Percentiles rank a stretch among this genome's conserved stretches.
phyloP scores from a whole-genome alignment of 2,113 vertebrate genomes.

The Eleginops maclovinus region DNA sequence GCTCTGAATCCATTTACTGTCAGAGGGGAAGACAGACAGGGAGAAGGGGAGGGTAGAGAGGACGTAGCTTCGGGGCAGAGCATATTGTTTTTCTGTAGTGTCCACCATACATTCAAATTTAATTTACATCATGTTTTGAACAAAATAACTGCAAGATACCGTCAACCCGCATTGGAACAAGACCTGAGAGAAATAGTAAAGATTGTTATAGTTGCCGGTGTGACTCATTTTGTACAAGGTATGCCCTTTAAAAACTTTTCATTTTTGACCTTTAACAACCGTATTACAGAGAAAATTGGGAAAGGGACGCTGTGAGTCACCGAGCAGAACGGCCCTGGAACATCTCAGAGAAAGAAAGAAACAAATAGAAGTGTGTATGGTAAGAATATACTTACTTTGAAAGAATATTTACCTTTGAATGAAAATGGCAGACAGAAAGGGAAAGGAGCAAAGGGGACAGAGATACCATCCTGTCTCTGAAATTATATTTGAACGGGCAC shows the following conservation, averaged over 20 bases:
- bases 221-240: constrained; percentile 17
- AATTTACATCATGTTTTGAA: background rate
- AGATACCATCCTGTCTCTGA: background rate
- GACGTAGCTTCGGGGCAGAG: background rate
- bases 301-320: constrained; percentile 22
- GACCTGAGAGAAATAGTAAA: background rate
- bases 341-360: background rate
- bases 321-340: constrained; percentile 1
- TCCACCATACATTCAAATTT: background rate
- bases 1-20: constrained; percentile 62
- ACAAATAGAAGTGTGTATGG: background rate
- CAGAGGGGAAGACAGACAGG: constrained; percentile 35
- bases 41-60: background rate
- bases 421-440: background rate
- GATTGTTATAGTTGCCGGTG: background rate
- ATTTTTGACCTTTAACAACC: constrained; percentile 54
- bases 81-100: background rate
- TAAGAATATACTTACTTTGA: background rate
- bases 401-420: background rate
- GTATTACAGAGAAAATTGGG: constrained; percentile 24
- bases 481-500: background rate
- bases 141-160: background rate
- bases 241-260: constrained; percentile 54
- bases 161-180: background rate
- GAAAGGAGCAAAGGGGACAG: background rate